Base-by-base conservation (phyloP, 1,140 invertebrate genomes). In the Harlomillsia oculata region DNA sequence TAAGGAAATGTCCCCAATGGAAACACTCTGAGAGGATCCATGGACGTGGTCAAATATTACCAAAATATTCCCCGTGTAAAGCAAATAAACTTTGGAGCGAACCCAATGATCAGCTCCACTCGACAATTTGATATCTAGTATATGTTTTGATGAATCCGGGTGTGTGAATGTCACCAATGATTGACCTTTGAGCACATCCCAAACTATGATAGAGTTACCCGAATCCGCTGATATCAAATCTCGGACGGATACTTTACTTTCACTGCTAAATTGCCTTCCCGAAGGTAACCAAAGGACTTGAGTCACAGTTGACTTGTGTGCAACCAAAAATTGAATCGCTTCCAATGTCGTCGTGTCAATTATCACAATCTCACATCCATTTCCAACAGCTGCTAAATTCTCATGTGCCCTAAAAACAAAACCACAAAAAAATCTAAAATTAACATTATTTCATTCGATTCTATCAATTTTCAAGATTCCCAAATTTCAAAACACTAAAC, bases 331-430 rank as follows among this genome's bases (percentile, higher is more conserved):
- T 29, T 56, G 50, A 26, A 61, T 45, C 1, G 46, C 41, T 18
- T 30, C 36, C 30, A 65, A 23, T 2, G 30, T 21, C 25, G 16
- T 36, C 14, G 52, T 11, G 30, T 65, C 59, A 2, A 65, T 28
- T 18, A 65, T 53, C 3, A 65, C 21, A 0, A 65, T 51, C 29
- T 65, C 63, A n/a, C 39, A 55, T 3, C 48, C 59, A 60, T 44
- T 53, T 16, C 46, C 60, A 20, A 56, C 21, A 16, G 56, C 56
- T 28, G 36, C 36, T 14, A 62, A 52, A 11, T 52, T 43, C 21
- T 58, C 52, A 28, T 20, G 39, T 13, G 21, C 23, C 60, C 60
- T 62, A n/a, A 16, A 29, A 32, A 51, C 40, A 52, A 23, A 13
- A 45, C 9, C 21, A 5, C 9, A 14, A 23, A 13, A 45, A 16